A percentile compares a stretch with the other conserved stretches of the same genome.
Evolutionary conservation across 2,888 invertebrate genomes (phyloP).

Genomic region (Leucozona laternaria): DNA sequence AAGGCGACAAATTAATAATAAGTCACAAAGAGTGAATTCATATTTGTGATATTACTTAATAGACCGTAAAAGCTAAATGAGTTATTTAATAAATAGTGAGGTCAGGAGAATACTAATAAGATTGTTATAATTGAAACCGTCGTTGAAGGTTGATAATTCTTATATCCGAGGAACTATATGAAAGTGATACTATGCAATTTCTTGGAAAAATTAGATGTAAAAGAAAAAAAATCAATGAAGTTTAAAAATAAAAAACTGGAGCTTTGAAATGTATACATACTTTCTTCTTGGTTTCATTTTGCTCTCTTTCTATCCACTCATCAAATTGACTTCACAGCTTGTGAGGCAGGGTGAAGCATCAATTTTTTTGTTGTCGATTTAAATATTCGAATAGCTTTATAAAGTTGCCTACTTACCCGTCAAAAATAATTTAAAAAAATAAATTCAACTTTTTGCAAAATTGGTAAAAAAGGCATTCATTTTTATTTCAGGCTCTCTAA

Average conservation of each 20-base stretch:
- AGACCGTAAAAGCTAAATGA: background rate
- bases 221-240: background rate
- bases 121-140: background rate
- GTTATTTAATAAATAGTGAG: background rate
- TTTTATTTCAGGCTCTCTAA: too few relatives aligned
- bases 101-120: slow-evolving; percentile 10
- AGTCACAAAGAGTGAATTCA: slow-evolving; percentile 41
- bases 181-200: background rate
- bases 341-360: too few relatives aligned
- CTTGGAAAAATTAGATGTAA: background rate
- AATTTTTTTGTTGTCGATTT: too few relatives aligned
- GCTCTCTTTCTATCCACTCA: too few relatives aligned
- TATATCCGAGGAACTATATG: background rate
- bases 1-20: slow-evolving; percentile 39
- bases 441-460: too few relatives aligned
- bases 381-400: too few relatives aligned
- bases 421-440: too few relatives aligned
- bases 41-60: slow-evolving; percentile 16
- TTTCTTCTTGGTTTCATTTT: background rate
- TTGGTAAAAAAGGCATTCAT: too few relatives aligned
- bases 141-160: background rate
- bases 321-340: too few relatives aligned
- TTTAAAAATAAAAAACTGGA: background rate
- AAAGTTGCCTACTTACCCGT: too few relatives aligned
- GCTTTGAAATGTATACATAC: background rate